Conservation (phyloP, 2,797 vertebrate genomes). For the Mareca strepera region DNA sequence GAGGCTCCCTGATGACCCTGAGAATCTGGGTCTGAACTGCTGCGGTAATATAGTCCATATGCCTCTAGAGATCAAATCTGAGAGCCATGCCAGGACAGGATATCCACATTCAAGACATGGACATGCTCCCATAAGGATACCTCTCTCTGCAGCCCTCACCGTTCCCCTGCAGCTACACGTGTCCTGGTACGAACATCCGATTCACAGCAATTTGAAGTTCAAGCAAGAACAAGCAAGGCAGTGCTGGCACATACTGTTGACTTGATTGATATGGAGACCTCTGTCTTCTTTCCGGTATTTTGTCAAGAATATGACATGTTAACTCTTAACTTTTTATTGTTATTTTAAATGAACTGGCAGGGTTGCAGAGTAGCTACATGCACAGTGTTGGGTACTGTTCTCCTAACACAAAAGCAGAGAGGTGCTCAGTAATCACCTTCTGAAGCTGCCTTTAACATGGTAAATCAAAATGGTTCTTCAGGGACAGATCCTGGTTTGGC, state of each 20-base stretch:
- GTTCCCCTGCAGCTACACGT: neutral
- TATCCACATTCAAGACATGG: fast-evolving
- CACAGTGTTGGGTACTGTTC: neutral
- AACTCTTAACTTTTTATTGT: neutral
- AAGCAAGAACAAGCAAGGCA: neutral
- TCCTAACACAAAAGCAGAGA: neutral
- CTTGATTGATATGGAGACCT: neutral
- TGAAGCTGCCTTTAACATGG: neutral
- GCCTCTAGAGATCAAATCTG: neutral
- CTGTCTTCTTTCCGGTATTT: neutral
- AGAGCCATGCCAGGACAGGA: neutral
- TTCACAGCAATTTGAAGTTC: neutral
- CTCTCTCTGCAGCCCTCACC: neutral
- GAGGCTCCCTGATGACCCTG: fast-evolving
- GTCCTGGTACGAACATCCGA: neutral
- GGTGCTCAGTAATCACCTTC: neutral
- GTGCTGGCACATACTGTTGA: neutral
- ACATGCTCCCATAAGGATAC: neutral
- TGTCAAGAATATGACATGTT: neutral
- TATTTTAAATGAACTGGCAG: neutral
- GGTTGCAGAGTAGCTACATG: neutral
- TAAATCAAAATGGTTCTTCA: neutral
- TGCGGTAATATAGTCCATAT: neutral
- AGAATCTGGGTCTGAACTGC: too few relatives aligned
- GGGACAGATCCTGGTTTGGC: neutral